Evolutionary conservation across 2,888 invertebrate species (phyloP).

Genomic region (Cheilosia grossa): DNA sequence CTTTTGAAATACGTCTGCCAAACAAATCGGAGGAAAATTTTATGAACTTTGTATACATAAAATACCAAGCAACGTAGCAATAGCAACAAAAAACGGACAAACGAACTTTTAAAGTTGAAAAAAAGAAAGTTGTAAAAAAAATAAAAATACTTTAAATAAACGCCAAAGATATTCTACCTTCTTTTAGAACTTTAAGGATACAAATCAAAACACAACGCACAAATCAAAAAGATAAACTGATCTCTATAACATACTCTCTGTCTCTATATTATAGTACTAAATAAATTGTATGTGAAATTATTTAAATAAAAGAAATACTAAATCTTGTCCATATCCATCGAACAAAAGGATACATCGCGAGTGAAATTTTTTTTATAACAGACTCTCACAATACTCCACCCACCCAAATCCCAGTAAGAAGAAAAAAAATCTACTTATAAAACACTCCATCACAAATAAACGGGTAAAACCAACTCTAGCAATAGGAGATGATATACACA

Average conservation of each 20-base stretch:
- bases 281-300: constrained; percentile 42
- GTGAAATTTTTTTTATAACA: constrained; percentile 71
- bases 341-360: constrained; percentile 74
- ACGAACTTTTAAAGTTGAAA: constrained; percentile 28
- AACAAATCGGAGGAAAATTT: constrained; percentile 60
- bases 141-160: constrained; percentile 31
- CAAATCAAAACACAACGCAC: constrained; percentile 75
- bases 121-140: constrained; percentile 42
- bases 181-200: constrained; percentile 66
- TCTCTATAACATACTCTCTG: constrained; percentile 52
- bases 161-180: constrained; percentile 69
- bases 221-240: constrained; percentile 72
- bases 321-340: constrained; percentile 73
- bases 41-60: constrained; percentile 65
- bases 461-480: constrained; percentile 18
- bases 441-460: background rate
- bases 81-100: constrained; percentile 48
- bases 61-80: constrained; percentile 62
- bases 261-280: constrained; percentile 26
- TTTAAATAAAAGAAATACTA: constrained; percentile 22
- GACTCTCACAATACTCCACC: constrained; percentile 66
- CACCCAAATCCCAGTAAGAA: constrained; percentile 61
- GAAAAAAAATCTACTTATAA: constrained; percentile 15
- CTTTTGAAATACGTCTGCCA: constrained; percentile 43
- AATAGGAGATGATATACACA: constrained; percentile 32